These are phyloP conservation scores for Plotosus lineatus DNA, from an alignment of 2,113 vertebrate species.

Conservation along the genomic window DNA sequence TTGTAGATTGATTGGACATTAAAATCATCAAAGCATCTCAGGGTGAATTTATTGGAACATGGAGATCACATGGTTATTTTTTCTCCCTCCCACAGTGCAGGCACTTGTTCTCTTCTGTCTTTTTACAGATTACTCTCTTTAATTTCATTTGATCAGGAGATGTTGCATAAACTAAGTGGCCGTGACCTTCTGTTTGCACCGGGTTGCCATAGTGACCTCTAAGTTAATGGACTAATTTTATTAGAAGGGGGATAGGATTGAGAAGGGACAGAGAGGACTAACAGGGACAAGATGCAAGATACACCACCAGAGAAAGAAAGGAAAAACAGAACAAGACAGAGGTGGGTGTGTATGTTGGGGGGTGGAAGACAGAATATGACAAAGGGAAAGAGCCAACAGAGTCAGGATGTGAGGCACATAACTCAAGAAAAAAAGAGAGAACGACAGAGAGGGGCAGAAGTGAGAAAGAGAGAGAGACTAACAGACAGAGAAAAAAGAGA, in stretches of 20 bases:
- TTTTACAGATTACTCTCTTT: background rate
- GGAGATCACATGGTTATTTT: background rate
- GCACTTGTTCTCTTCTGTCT: background rate
- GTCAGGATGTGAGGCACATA: too few relatives aligned
- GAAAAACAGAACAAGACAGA: background rate
- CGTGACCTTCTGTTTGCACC: background rate
- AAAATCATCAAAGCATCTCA: background rate
- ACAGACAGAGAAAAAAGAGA: too few relatives aligned
- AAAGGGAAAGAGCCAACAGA: background rate
- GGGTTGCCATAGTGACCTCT: slow-evolving; percentile 20
- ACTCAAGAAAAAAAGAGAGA: too few relatives aligned
- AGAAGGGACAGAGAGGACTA: background rate
- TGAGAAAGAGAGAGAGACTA: too few relatives aligned
- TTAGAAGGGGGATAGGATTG: background rate
- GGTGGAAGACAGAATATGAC: background rate
- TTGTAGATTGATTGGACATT: too few relatives aligned
- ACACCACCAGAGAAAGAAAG: background rate
- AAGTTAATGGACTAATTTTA: background rate
- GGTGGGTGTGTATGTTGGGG: too few relatives aligned
- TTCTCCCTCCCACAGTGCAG: background rate
- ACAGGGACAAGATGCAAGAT: background rate
- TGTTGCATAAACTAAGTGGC: background rate
- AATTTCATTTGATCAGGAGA: background rate
- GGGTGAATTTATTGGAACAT: background rate
- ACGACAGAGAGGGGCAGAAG: too few relatives aligned